Conservation (phyloP, 1,140 invertebrate genomes). For the Drosophila trapezifrons region DNA sequence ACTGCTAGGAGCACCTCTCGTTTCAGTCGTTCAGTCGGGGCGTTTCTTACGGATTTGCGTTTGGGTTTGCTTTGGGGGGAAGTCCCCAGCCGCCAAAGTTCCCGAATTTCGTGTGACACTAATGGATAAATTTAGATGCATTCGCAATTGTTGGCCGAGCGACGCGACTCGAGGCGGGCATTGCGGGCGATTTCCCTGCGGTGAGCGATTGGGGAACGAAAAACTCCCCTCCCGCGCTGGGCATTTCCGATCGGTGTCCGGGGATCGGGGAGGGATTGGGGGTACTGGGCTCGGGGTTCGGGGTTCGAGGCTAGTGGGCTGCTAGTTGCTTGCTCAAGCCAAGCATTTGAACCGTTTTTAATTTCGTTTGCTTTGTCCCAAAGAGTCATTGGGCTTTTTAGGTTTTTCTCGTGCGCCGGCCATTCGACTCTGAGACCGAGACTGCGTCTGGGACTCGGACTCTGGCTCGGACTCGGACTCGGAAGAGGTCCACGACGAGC, state of each 20-base stretch:
- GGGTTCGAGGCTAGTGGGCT: conserved; percentile 16
- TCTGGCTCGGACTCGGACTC: conserved; percentile 11
- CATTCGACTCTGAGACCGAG: conserved; percentile 15
- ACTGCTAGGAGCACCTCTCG: not conserved
- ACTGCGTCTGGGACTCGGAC: conserved; percentile 53
- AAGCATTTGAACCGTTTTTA: conserved; percentile 77
- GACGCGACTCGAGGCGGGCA: too few species aligned
- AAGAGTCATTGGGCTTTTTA: conserved; percentile 42
- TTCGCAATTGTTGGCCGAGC: conserved; percentile 12
- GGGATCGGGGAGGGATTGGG: not conserved
- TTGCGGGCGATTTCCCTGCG: conserved; percentile 17
- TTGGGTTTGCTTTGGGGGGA: not conserved
- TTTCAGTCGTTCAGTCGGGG: too few species aligned
- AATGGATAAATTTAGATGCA: conserved; percentile 50
- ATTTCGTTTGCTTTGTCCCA: conserved; percentile 74
- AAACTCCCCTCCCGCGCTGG: conserved; percentile 25
- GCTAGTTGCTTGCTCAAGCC: conserved; percentile 71
- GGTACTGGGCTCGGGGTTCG: too few species aligned
- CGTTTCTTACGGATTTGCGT: not conserved
- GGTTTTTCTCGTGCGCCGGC: conserved; percentile 49
- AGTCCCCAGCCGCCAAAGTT: not conserved
- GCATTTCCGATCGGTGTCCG: conserved; percentile 30
- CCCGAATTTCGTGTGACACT: not conserved
- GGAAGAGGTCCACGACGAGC: conserved; percentile 15
- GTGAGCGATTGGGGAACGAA: conserved; percentile 10